A percentile compares a stretch with the other conserved stretches of the same genome.
These are phyloP conservation scores for Psilopsiagon aurifrons DNA, from an alignment of 2,113 vertebrate genomes.

Conservation along the genomic window DNA sequence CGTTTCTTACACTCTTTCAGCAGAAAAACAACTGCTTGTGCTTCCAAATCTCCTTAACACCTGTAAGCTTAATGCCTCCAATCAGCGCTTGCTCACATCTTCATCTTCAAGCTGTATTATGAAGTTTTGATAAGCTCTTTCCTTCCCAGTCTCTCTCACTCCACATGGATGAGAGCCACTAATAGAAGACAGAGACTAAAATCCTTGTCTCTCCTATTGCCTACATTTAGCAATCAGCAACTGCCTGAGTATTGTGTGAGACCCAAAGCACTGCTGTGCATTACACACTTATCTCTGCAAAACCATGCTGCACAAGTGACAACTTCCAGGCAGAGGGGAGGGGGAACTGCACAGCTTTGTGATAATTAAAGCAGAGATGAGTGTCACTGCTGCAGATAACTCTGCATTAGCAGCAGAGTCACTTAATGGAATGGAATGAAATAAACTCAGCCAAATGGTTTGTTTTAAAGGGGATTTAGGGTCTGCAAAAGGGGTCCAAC, in stretches of 20 bases:
- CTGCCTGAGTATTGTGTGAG: slow-evolving; percentile 28
- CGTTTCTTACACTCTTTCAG: slow-evolving; percentile 1
- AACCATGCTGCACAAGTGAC: slow-evolving; percentile 59
- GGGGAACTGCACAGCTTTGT: background rate
- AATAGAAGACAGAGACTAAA: slow-evolving; percentile 27
- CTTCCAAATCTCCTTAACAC: slow-evolving; percentile 4
- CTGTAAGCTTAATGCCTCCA: background rate
- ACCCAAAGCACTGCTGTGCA: slow-evolving; percentile 28
- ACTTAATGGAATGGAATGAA: slow-evolving; percentile 62
- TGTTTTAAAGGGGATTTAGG: slow-evolving; percentile 46
- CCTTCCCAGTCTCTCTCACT: background rate
- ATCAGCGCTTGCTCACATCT: slow-evolving; percentile 40
- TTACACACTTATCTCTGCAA: slow-evolving; percentile 66
- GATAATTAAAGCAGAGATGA: slow-evolving; percentile 61
- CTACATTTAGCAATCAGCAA: slow-evolving; percentile 18
- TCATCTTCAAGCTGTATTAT: background rate
- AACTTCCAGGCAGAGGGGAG: slow-evolving; percentile 46
- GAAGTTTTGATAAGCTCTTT: slow-evolving; percentile 46
- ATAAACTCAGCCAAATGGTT: slow-evolving; percentile 64
- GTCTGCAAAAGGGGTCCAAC: slow-evolving; percentile 25
- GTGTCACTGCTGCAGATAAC: slow-evolving; percentile 58
- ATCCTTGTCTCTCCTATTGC: slow-evolving; percentile 24
- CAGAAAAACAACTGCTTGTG: background rate
- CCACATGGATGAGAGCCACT: slow-evolving; percentile 2
- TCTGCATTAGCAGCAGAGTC: slow-evolving; percentile 59